Base-by-base conservation (phyloP, 2,113 vertebrate genomes). In the Regulus satrapa region DNA sequence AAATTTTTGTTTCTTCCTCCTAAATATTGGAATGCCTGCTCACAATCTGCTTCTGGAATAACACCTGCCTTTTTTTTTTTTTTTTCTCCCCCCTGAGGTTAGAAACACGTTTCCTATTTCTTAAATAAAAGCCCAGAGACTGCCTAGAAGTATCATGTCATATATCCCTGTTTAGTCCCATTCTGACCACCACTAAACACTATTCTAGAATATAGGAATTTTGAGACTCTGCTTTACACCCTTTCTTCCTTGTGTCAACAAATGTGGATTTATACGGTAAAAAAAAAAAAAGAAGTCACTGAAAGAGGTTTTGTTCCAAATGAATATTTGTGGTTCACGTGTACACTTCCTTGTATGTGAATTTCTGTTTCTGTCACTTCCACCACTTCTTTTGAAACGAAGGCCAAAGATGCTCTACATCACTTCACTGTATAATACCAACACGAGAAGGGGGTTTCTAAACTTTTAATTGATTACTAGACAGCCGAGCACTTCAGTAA, bases 51-150 rank as follows among this genome's bases (percentile, higher is more conserved):
- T 67, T 55, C 31, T 94, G 69, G 24, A 89, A 38, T 78, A 69
- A 82, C 40, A 75, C 61, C 29, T 63, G 15, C 40, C 13, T 36
- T 58, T 18, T 23, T 34, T 48, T 31, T 12, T 31, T n/a, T 28
- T 32, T 43, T 41, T 32, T 36, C 14, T 8, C n/a, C 4, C 1
- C 25, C 5, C 12, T 38, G 38, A 12, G 12, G 14, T 46, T 62
- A 91, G 38, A 85, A 85, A 23, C 10, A 19, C 21, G 8, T 71
- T 93, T 81, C 36, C 49, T 68, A 10, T 48, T 76, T 62, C 46
- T 81, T 67, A 52, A 89, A 74, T 94, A 94, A 93, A 88, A 34
- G 59, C 43, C 40, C 26, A 59, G 62, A 88, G 34, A 40, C 66
- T 52, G 64, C 1, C 48, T 56, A 76, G 43, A 41, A 83, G 36